Evolutionary conservation across 1,140 invertebrate genomes (phyloP).

Genomic region (Psix sp.): DNA sequence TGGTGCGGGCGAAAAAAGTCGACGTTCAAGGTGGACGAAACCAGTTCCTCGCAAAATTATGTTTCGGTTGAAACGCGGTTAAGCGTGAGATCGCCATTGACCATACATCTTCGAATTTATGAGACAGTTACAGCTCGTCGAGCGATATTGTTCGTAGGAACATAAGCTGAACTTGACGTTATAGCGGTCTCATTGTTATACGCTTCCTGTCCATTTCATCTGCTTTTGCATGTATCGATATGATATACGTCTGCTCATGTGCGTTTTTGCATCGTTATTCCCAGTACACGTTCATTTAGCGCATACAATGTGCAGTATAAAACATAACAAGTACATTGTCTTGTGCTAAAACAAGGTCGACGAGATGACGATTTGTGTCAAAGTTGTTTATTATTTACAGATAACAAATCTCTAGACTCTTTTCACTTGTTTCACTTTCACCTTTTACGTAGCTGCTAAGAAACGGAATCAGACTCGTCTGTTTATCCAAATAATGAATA

Average conservation of each 20-base stretch:
- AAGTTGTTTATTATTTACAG: neutral
- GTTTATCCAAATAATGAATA: neutral
- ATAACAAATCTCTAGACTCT: constrained; percentile 1
- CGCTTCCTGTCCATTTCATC: constrained; percentile 10
- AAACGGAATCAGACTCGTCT: constrained; percentile 1
- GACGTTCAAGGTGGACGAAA: constrained; percentile 14
- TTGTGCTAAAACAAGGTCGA: constrained; percentile 5
- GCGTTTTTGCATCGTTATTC: constrained; percentile 1
- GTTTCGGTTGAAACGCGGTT: constrained; percentile 32
- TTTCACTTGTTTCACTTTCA: constrained; percentile 26
- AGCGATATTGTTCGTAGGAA: constrained; percentile 12
- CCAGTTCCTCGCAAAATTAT: constrained; percentile 46
- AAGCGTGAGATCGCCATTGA: constrained; percentile 21
- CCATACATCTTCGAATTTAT: constrained; percentile 24
- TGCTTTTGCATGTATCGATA: constrained; percentile 16
- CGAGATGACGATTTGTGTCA: neutral
- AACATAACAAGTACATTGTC: constrained; percentile 7
- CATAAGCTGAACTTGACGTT: constrained; percentile 10
- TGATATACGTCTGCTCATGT: constrained; percentile 16
- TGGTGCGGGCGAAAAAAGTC: constrained; percentile 10
- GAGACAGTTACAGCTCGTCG: constrained; percentile 3
- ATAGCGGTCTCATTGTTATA: constrained; percentile 12
- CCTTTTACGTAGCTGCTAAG: constrained; percentile 11
- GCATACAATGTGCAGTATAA: neutral
- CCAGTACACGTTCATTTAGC: neutral